Base-by-base conservation (phyloP, 30 jellyfish, hydroid and myxozoan genomes). In the Hydractinia echinata region DNA sequence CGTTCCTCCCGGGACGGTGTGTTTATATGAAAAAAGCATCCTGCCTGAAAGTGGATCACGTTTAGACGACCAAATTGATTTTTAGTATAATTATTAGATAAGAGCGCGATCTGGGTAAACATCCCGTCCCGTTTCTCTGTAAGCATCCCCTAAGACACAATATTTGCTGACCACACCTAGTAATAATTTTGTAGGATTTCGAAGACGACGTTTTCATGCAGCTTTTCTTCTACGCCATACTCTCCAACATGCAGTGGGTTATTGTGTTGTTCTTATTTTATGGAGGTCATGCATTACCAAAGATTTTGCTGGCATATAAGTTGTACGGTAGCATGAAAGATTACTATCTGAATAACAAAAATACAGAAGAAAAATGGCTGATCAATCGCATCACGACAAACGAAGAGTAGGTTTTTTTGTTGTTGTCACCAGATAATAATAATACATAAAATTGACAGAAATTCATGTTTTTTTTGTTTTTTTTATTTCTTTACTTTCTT, bases 231-330 rank as follows among this genome's bases (percentile, higher is more conserved):
- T 64, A n/a, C 39, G 74, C 74, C 39, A 51, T 64, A 13, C 19
- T 64, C 51, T n/a, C 51, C 74, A 64, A 64, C 74, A 64, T 64
- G 74, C 19, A 13, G 39, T 44, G 39, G 74, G 39, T 64, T 44
- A 51, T 51, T 7, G 39, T 64, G 74, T 9, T 64, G 51, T 64
- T 64, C 39, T 64, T 64, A 13, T 51, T n/a, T n/a, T 13, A 64
- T 13, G 74, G 74, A n/a, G 74, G 39, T 7, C 9, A 51, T n/a
- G 18, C 74, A 64, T 51, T 64, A n/a, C 51, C 74, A 7, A 64
- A 64, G 39, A 51, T 64, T 64, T 64, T 64, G 39, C 74, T 64
- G 74, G 74, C 74, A 6, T 64, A 51, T 13, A 64, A 64, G 16
- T n/a, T 64, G 39, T 64, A 64, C 2, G 18, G 39, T 51, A 44